Base-by-base conservation (phyloP, 2,113 vertebrate species). In the Nyctereutes procyonoides region DNA sequence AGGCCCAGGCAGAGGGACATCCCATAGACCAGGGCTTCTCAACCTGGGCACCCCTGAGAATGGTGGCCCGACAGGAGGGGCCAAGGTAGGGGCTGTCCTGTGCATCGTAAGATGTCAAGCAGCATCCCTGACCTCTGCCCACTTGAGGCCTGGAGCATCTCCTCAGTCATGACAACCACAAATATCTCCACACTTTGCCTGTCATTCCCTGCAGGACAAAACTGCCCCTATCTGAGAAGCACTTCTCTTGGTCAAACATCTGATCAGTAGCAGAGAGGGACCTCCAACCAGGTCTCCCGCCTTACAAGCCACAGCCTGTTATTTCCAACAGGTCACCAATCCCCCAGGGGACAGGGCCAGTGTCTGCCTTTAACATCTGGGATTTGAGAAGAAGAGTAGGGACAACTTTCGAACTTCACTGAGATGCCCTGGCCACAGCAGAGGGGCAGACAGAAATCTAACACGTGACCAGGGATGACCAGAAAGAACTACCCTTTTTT, bases 221-320 rank as follows among this genome's bases (percentile, higher is more conserved):
- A 2, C 1, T 20, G 5, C 28, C 10, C 17, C 16, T 2, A 4
- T 5, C 2, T 28, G 26, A 53, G 76, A 65, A 53, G 1, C 76
- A 16, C 35, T 13, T 9, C 2, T 28, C n/a, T 17, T 1, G 5
- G 26, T 7, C 35, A 24, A 5, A 17, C 79, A 43, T 3, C 43
- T 30, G 17, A 0, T 28, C 30, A 15, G 51, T 6, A 43, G 17
- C 88, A 56, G 83, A 82, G 24, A 2, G 14, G 30, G 32, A 22
- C 43, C 32, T 63, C 17, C 28, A 17, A 19, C 24, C 26, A 4
- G 30, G 17, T 4, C 20, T 14, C n/a, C 13, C 14, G 10, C 30
- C 11, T 35, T n/a, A 15, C 1, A 2, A 62, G 60, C 32, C 76
- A 71, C 16, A 16, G 77, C 35, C 55, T 0, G 0, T 5, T 14